Evolutionary conservation across 2,113 vertebrate species (phyloP).

Genomic region (Eurystomus gularis): DNA sequence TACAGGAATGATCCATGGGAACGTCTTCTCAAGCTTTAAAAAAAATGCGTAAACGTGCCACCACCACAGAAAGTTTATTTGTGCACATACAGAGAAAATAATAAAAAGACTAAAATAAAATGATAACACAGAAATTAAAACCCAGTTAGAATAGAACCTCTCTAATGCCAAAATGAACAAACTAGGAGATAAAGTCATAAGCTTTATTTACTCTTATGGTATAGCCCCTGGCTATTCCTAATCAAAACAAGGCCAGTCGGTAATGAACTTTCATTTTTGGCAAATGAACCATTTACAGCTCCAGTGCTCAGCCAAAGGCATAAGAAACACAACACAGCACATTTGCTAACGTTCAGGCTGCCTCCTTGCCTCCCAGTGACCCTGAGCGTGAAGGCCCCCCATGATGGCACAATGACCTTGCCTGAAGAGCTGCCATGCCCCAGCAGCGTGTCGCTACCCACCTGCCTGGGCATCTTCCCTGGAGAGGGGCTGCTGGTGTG

Average conservation of each 20-base stretch:
- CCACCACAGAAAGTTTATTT: background rate
- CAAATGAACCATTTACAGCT: background rate
- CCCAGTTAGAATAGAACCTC: background rate
- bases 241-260: conserved; percentile 31
- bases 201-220: background rate
- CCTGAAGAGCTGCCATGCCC: background rate
- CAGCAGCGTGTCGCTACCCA: background rate
- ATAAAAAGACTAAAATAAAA: background rate
- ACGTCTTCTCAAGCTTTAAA: background rate
- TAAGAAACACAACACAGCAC: background rate
- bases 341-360: background rate
- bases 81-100: background rate
- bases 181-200: background rate
- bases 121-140: background rate
- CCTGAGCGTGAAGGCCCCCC: background rate
- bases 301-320: background rate
- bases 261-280: conserved; percentile 19
- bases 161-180: background rate
- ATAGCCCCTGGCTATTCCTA: background rate
- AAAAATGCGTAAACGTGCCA: background rate
- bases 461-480: background rate
- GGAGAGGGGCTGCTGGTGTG: background rate
- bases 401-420: background rate
- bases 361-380: background rate
- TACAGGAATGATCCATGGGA: background rate